Conservation (phyloP, 2,113 vertebrate genomes). For the Saguinus midas region DNA sequence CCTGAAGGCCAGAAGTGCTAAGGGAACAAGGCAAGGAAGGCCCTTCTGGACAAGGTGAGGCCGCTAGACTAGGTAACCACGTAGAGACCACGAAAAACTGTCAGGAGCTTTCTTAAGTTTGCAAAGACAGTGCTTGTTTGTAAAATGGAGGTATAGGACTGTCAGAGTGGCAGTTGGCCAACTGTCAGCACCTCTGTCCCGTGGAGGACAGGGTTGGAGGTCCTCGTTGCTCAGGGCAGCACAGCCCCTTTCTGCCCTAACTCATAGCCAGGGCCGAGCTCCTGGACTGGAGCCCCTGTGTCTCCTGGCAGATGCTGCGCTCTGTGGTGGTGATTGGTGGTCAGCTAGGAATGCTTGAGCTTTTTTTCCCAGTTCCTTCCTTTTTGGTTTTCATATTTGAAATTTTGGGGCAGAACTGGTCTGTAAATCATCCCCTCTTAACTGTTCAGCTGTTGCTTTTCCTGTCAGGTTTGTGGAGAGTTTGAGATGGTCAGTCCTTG, state of each 20-base stretch:
- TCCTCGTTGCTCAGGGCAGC: constrained; percentile 75
- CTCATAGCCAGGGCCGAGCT: constrained; percentile 86
- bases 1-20: neutral
- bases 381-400: constrained; percentile 90
- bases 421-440: constrained; percentile 88
- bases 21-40: neutral
- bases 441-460: constrained; percentile 90
- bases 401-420: constrained; percentile 88
- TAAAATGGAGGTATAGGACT: neutral
- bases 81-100: neutral
- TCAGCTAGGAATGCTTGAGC: constrained; percentile 92
- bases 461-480: constrained; percentile 89
- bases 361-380: constrained; percentile 89
- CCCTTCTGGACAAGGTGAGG: neutral
- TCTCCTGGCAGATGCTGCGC: constrained; percentile 89
- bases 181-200: constrained; percentile 25
- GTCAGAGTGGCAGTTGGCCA: constrained; percentile 58
- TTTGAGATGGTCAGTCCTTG: constrained; percentile 91
- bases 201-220: neutral
- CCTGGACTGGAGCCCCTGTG: constrained; percentile 90
- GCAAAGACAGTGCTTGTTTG: neutral
- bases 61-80: neutral
- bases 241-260: constrained; percentile 54
- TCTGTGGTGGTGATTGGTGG: constrained; percentile 87
- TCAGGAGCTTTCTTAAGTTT: neutral